Percentiles rank a stretch among this genome's conserved stretches.
Conservation (phyloP, 2,888 invertebrate genomes). For the Lithophane leautieri region DNA sequence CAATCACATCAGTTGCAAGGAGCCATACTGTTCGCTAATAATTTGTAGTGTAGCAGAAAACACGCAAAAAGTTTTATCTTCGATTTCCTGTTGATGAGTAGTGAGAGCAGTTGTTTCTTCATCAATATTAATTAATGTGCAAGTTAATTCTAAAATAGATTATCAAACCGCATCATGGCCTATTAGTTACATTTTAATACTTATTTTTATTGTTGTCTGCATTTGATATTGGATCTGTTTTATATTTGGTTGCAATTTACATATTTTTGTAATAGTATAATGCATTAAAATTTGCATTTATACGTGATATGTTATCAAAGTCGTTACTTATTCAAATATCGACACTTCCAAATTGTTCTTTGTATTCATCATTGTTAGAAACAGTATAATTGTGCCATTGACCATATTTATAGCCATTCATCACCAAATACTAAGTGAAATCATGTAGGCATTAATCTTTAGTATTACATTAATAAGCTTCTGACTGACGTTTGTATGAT, state of each 20-base stretch:
- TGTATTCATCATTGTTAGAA: slow-evolving; percentile 46
- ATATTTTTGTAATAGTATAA: slow-evolving; percentile 56
- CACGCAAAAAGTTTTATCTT: slow-evolving; percentile 21
- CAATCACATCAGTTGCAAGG: slow-evolving; percentile 35
- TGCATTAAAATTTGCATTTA: slow-evolving; percentile 59
- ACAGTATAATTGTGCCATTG: slow-evolving; percentile 39
- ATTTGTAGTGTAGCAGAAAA: slow-evolving; percentile 22
- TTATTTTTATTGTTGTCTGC: slow-evolving; percentile 36
- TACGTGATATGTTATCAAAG: slow-evolving; percentile 56
- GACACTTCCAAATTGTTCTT: slow-evolving; percentile 27
- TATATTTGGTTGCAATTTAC: slow-evolving; percentile 59
- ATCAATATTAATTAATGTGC: slow-evolving; percentile 20
- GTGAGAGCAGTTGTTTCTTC: slow-evolving; percentile 13
- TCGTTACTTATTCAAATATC: slow-evolving; percentile 44
- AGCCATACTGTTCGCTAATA: slow-evolving; percentile 17
- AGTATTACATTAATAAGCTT: slow-evolving; percentile 68
- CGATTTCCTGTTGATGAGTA: slow-evolving; percentile 25
- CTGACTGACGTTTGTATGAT: slow-evolving; percentile 75
- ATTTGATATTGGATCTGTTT: slow-evolving; percentile 31
- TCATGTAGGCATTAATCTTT: slow-evolving; percentile 56
- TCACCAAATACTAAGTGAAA: slow-evolving; percentile 63
- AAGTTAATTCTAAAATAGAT: slow-evolving; percentile 13
- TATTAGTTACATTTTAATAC: slow-evolving; percentile 12
- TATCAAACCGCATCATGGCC: background rate
- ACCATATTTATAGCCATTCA: slow-evolving; percentile 42